Evolutionary conservation across 2,888 invertebrate species (phyloP), one percentile per base, ranked within the genome.

Genomic region (Omphaloscelis lunosa): DNA sequence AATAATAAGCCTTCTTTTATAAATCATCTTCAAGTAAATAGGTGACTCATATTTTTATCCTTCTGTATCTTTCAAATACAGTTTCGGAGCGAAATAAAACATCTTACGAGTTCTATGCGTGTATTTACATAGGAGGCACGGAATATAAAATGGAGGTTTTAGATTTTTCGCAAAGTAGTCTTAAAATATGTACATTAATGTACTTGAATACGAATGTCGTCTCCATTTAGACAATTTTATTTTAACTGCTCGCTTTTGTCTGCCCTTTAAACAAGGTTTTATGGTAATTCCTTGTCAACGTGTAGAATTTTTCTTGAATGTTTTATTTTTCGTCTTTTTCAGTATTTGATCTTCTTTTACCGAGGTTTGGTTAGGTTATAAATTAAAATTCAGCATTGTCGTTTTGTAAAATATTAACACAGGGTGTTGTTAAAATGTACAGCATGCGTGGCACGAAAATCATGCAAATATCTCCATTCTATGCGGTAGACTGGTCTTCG

Each of bases 111-210:
- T 76, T 75, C 67, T 75, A 77, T 63, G 67, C 82, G 80, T 80
- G 83, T 85, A 56, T 75, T 86, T 75, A 72, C 79, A 82, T 80
- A 72, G 75, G 45, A 82, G 63, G 51, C 63, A 67, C 53, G 59
- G 78, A 82, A 83, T 86, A 86, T 77, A 79, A 83, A 86, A 88
- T 70, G 79, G 76, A 79, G 58, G 74, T 62, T 82, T 82, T 79
- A 75, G 77, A 85, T 68, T 85, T 88, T 86, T 82, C 74, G 77
- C 82, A 71, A 82, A 88, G 82, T 67, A 78, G 75, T 80, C 87
- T 82, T 88, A 75, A 86, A 86, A 83, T 83, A 85, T 79, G 79
- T 72, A 83, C 74, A 80, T 75, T 87, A 79, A 86, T 83, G 77
- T 80, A 79, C 82, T 87, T 72, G 74, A 71, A 72, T 77, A 79